A percentile compares a stretch with the other conserved stretches of the same genome.
Evolutionary conservation across 92 coral and sea anemone species (phyloP).

Genomic region (Zoanthus sansibaricus): DNA sequence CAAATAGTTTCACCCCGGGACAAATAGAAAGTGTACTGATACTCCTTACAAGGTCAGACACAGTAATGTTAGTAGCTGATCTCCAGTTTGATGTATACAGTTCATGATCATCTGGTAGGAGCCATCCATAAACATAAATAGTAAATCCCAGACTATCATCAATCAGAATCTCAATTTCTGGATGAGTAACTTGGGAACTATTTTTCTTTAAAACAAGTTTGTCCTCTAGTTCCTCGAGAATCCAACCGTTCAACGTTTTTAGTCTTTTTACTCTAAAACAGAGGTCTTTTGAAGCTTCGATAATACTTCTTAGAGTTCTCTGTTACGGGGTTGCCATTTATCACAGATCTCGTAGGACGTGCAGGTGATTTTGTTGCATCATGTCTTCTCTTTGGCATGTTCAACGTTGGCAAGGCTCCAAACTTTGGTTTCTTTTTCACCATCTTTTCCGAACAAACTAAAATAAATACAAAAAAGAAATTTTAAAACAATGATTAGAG

Average conservation of each 20-base stretch:
- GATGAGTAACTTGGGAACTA: constrained; percentile 9
- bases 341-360: constrained; percentile 27
- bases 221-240: constrained; percentile 48
- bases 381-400: constrained; percentile 58
- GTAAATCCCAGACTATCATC: constrained; percentile 71
- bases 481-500: not conserved
- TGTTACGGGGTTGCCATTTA: not conserved
- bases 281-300: not conserved
- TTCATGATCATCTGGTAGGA: constrained; percentile 65
- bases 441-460: constrained; percentile 60
- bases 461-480: constrained; percentile 17
- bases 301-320: not conserved
- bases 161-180: constrained; percentile 60
- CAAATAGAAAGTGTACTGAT: constrained; percentile 34
- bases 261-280: constrained; percentile 18
- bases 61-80: constrained; percentile 55
- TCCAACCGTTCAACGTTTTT: constrained; percentile 35
- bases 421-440: constrained; percentile 56
- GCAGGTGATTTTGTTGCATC: constrained; percentile 20
- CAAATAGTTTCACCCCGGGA: constrained; percentile 55
- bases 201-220: constrained; percentile 53
- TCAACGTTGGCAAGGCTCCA: constrained; percentile 56
- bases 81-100: constrained; percentile 49
- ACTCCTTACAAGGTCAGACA: constrained; percentile 55
- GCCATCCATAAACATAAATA: constrained; percentile 68